These are phyloP conservation scores for Stenurella melanura DNA, from an alignment of 2,888 invertebrate genomes.

Conservation along the genomic window DNA sequence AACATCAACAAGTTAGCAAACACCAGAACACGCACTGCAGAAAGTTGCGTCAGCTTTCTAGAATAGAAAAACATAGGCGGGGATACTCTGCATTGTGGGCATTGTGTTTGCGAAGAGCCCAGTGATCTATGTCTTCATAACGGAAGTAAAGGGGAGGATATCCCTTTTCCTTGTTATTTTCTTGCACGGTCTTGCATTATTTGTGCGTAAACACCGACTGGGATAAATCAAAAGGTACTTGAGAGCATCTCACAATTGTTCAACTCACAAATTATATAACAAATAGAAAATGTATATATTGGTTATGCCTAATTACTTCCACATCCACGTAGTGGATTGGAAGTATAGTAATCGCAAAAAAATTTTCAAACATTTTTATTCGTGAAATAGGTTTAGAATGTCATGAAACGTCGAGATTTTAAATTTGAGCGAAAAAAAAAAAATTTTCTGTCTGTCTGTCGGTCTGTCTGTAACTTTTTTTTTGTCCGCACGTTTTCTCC, in stretches of 20 bases:
- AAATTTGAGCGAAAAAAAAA: too few relatives aligned
- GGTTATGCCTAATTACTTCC: too few relatives aligned
- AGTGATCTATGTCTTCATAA: not conserved
- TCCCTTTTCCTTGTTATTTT: not conserved
- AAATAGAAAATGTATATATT: too few relatives aligned
- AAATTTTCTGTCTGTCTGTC: too few relatives aligned
- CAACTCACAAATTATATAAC: too few relatives aligned
- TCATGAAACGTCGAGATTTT: too few relatives aligned
- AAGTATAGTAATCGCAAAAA: too few relatives aligned
- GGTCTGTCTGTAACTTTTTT: too few relatives aligned
- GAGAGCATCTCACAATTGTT: not conserved
- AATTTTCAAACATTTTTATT: too few relatives aligned
- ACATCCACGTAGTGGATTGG: too few relatives aligned
- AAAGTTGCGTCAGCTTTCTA: conserved; percentile 16
- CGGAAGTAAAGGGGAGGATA: not conserved
- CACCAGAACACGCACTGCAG: conserved; percentile 16
- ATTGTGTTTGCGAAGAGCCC: not conserved
- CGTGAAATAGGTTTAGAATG: too few relatives aligned
- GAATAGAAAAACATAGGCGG: conserved; percentile 10
- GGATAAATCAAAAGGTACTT: not conserved
- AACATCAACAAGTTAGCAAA: conserved; percentile 26
- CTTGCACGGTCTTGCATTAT: not conserved
- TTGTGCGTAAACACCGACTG: not conserved
- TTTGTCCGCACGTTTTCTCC: too few relatives aligned
- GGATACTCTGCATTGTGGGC: not conserved